Evolutionary conservation across 2,113 vertebrate genomes (phyloP).

Genomic region (Uria aalge): DNA sequence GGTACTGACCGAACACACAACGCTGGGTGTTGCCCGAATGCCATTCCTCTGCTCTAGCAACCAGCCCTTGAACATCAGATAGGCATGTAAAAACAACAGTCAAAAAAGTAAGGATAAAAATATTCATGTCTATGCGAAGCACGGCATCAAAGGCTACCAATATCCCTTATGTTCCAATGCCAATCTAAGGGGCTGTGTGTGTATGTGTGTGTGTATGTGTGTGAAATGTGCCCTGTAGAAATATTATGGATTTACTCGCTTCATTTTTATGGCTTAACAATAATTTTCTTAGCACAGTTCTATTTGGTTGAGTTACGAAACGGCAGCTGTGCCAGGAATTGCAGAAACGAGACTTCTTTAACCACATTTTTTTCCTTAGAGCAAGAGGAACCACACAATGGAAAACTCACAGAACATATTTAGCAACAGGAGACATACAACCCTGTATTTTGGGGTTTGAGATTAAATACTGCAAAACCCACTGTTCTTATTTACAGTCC

Average conservation of each 20-base stretch:
- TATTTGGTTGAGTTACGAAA: background rate
- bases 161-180: background rate
- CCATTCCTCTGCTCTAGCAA: background rate
- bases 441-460: background rate
- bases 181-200: background rate
- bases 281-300: background rate
- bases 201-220: too few species aligned
- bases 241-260: background rate
- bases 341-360: background rate
- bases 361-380: background rate
- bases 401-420: background rate
- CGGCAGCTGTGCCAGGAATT: background rate
- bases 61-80: background rate
- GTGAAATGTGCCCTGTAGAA: background rate
- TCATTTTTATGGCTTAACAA: background rate
- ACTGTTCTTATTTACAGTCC: background rate
- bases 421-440: background rate
- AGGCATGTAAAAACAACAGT: background rate
- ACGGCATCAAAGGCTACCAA: background rate
- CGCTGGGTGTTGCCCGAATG: background rate
- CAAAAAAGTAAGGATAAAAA: background rate
- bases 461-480: background rate
- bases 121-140: rapidly evolving
- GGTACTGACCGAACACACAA: rapidly evolving
- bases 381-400: background rate